Evolutionary conservation across 2,888 invertebrate species (phyloP), one percentile per base, ranked within the genome.

Genomic region (Auanema sp.): DNA sequence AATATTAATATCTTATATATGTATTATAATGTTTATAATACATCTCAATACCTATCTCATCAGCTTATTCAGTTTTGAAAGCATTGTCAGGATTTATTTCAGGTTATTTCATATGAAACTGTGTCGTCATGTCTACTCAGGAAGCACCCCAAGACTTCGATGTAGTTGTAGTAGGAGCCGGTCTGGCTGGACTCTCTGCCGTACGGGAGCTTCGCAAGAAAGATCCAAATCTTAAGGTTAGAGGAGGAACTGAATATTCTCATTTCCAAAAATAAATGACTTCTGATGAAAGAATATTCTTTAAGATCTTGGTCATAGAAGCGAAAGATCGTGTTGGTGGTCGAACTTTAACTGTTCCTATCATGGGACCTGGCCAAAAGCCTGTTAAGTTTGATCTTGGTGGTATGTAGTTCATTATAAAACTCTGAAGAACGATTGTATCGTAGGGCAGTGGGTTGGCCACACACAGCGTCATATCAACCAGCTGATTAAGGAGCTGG

Each of bases 281-380:
- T 18, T 47, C 21, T 47, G 47, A 16, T 47, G 10, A 10, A 23
- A 24, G 21, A 52, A 52, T 23, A 6, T 18, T 1, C 25, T 16
- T 69, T 53, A 43, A 65, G 69, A 81, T 84, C n/a, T 40, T 83
- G 2, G 79, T 84, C 14, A 64, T 84, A 53, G 84, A 84, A 69
- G 84, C 84, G 18, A 72, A 81, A 58, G 83, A 85, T 62, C 71
- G 86, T 43, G 85, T 86, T 10, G 86, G 86, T n/a, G 86, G 86
- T 1, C 72, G 86, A 40, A 86, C 85, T 3, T 44, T 60, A 10
- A 69, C 75, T 2, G 60, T 72, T 21, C 59, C 63, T 24, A 62
- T 76, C 63, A 66, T 68, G 44, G 68, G 70, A 24, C 65, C 68
- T 6, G 68, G 65, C 25, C 59, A 66, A 42, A 60, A 67, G 24